These are phyloP conservation scores for Drosophila lacertosa DNA, from an alignment of 1,140 invertebrate genomes.

Conservation along the genomic window DNA sequence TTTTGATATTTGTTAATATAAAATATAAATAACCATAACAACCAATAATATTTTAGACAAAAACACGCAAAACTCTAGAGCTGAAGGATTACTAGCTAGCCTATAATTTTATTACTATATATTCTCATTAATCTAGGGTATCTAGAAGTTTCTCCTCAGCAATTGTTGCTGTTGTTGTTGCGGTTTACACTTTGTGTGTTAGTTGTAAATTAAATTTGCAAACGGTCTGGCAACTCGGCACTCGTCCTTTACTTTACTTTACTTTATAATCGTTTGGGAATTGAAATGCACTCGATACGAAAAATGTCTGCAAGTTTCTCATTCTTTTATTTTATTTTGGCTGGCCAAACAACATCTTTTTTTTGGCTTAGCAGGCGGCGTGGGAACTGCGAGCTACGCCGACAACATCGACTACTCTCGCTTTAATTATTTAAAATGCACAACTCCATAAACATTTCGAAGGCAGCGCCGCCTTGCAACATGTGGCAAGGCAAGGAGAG, in stretches of 20 bases:
- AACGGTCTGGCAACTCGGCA: slow-evolving; percentile 61
- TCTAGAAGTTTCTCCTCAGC: background rate
- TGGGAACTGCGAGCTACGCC: background rate
- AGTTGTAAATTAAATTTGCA: slow-evolving; percentile 81
- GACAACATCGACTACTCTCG: slow-evolving; percentile 10
- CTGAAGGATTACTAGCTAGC: too few relatives aligned
- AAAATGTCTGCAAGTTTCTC: slow-evolving; percentile 63
- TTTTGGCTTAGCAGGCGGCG: slow-evolving; percentile 43
- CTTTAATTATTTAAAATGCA: slow-evolving; percentile 79
- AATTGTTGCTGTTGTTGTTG: slow-evolving; percentile 31
- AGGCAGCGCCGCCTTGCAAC: slow-evolving; percentile 41
- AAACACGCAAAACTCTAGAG: too few relatives aligned
- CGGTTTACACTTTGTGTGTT: slow-evolving; percentile 57
- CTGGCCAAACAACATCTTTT: slow-evolving; percentile 69
- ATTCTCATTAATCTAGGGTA: background rate
- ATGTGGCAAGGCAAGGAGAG: too few relatives aligned
- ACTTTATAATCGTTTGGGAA: slow-evolving; percentile 82
- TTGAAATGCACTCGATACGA: slow-evolving; percentile 76
- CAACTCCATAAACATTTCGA: slow-evolving; percentile 72
- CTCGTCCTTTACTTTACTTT: slow-evolving; percentile 59
- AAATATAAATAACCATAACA: too few relatives aligned
- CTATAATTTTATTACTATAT: too few relatives aligned
- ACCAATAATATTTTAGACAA: too few relatives aligned
- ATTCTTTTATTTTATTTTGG: slow-evolving; percentile 19
- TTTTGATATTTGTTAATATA: too few relatives aligned